These are phyloP conservation scores for Phenganax marumi DNA, from an alignment of 92 coral and sea anemone genomes.

Conservation along the genomic window DNA sequence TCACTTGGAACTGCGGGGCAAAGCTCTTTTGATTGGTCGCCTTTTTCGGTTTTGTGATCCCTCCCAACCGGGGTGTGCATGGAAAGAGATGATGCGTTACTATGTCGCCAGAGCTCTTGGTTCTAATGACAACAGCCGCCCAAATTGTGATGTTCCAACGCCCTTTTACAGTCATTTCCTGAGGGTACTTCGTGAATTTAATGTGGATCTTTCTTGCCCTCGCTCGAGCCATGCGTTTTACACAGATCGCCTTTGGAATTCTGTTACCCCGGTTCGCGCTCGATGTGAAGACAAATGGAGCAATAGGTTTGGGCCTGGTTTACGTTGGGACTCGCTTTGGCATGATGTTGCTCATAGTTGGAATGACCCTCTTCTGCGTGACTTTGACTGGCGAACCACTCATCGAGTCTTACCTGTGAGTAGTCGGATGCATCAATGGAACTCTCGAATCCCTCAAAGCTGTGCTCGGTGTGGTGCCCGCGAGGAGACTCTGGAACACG, in stretches of 20 bases:
- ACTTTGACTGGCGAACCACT: neutral
- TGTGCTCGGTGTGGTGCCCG: neutral
- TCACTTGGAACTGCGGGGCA: no score
- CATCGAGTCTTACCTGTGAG: neutral
- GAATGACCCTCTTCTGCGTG: neutral
- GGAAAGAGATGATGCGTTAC: neutral
- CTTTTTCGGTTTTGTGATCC: neutral
- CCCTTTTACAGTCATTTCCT: neutral
- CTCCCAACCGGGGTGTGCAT: neutral
- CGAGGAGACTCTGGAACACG: neutral
- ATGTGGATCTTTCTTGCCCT: neutral
- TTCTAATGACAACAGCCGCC: neutral
- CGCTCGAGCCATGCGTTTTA: neutral
- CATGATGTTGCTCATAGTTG: neutral
- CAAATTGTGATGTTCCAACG: neutral
- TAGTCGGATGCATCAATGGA: neutral
- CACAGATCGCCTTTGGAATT: neutral
- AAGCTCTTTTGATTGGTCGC: no score
- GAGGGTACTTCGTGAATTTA: neutral
- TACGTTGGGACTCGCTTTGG: neutral
- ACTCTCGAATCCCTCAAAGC: neutral
- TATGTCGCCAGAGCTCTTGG: neutral
- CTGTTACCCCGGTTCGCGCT: neutral
- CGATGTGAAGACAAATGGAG: neutral
- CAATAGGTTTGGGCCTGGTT: neutral